Evolutionary conservation across 2,113 vertebrate genomes (phyloP), one percentile per base, ranked within the genome.

Genomic region (Rhea americana): DNA sequence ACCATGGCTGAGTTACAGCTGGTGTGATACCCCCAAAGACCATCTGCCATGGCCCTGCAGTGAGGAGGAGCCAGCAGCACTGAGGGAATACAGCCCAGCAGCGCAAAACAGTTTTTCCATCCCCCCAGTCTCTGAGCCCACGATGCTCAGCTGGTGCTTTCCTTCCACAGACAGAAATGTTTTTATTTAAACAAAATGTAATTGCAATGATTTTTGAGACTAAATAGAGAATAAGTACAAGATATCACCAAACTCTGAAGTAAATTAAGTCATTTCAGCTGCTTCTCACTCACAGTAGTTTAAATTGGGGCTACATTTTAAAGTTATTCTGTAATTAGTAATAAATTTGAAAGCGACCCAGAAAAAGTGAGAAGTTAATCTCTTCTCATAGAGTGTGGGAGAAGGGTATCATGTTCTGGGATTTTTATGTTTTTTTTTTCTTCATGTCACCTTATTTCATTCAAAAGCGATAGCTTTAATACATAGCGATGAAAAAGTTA

Each of bases 291-390:
- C 91, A 68, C 0, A 7, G 73, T 41, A 81, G 58, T 85, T 94
- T 95, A 85, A 91, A 93, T 28, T 75, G 1, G 22, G n/a, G 35
- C 45, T 90, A 53, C 89, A 90, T 83, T 93, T 93, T 91, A 91
- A 92, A 94, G 93, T 45, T 87, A 48, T 83, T 93, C 59, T 66
- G 80, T 79, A 95, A 95, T 95, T 93, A 93, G 91, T 53, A 91
- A 89, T 67, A 91, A 85, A 92, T 94, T 91, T 87, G 48, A 93
- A 90, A 95, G 72, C 79, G 82, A 96, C 51, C 56, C 15, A 24
- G 95, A 96, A 95, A 93, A 95, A 88, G 0, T 2, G 26, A 85
- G 51, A 92, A 51, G 76, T 95, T 96, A 91, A 96, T 94, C 71
- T 87, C 91, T 89, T 48, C n/a, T 86, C 79, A 74, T 62, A 41